These are phyloP conservation scores for Orius laevigatus DNA, from an alignment of 1,140 invertebrate species.

Conservation along the genomic window DNA sequence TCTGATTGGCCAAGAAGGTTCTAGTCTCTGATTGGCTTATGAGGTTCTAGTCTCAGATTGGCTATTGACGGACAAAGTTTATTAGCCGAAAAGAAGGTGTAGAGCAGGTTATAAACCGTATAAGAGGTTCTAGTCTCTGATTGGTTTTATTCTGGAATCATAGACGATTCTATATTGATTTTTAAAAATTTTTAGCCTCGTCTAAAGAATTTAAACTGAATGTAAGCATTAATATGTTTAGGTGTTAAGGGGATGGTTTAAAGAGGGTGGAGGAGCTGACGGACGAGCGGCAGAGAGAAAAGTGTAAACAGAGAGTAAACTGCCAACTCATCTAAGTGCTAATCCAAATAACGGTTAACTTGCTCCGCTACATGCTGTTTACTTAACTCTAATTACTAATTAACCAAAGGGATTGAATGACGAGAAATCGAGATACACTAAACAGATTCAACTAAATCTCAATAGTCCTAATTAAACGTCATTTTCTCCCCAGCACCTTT, in stretches of 20 bases:
- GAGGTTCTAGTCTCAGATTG: too few relatives aligned
- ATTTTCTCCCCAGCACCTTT: background rate
- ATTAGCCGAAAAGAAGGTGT: too few relatives aligned
- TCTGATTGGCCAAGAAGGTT: too few relatives aligned
- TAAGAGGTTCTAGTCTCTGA: too few relatives aligned
- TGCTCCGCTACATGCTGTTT: constrained; percentile 4
- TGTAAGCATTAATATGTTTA: constrained; percentile 6
- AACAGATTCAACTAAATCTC: constrained; percentile 5
- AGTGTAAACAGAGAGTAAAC: constrained; percentile 11
- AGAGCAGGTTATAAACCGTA: too few relatives aligned
- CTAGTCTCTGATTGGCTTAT: too few relatives aligned
- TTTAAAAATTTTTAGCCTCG: too few relatives aligned
- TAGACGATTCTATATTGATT: too few relatives aligned
- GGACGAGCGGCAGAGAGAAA: background rate
- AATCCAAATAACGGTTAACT: constrained; percentile 12
- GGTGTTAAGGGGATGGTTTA: constrained; percentile 6
- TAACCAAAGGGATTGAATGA: constrained; percentile 10
- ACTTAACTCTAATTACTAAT: constrained; percentile 12
- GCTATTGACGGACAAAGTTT: too few relatives aligned
- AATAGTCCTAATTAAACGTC: background rate
- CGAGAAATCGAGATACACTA: constrained; percentile 6
- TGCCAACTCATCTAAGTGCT: constrained; percentile 8
- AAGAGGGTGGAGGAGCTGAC: constrained; percentile 10
- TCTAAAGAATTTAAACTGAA: background rate
- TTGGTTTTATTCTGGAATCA: too few relatives aligned